Percentiles rank a stretch among this genome's conserved stretches.
Evolutionary conservation across 35 echinoderm and acorn worm genomes (phyloP).

Genomic region (Strongylocentrotus purpuratus): DNA sequence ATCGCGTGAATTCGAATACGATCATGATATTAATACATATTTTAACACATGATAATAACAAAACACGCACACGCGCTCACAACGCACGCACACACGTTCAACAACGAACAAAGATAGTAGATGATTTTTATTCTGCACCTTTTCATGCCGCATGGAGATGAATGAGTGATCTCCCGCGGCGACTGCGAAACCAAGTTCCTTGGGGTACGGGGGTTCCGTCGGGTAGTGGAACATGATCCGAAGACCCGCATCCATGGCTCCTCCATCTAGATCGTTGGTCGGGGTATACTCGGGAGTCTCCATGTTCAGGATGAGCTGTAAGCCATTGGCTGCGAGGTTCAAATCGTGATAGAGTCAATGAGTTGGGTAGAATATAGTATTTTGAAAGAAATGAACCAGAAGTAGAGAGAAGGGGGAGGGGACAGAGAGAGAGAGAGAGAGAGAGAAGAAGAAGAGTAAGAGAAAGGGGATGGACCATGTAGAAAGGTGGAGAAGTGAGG

Average conservation of each 20-base stretch:
- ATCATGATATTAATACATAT: too few species aligned
- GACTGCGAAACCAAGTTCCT: constrained; percentile 71
- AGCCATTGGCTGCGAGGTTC: constrained; percentile 74
- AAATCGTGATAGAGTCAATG: not conserved
- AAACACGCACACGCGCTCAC: not conserved
- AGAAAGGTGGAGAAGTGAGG: too few species aligned
- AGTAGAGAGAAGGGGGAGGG: too few species aligned
- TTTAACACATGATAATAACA: not conserved
- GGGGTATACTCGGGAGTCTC: constrained; percentile 81
- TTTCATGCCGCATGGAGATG: constrained; percentile 67
- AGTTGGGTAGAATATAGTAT: too few species aligned
- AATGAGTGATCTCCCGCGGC: constrained; percentile 73
- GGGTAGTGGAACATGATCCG: constrained; percentile 86
- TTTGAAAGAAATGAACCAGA: too few species aligned
- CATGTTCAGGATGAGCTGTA: constrained; percentile 74
- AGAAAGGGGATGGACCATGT: too few species aligned
- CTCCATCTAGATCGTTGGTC: constrained; percentile 76
- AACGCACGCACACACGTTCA: not conserved
- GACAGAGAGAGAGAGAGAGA: too few species aligned
- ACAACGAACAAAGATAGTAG: not conserved
- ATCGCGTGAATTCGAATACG: not conserved
- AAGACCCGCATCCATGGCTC: constrained; percentile 74
- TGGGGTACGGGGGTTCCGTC: constrained; percentile 81
- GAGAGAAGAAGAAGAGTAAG: too few species aligned
- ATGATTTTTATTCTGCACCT: constrained; percentile 40